These are phyloP conservation scores for Drosophila melanosoma DNA, from an alignment of 2,888 invertebrate genomes.

Conservation along the genomic window DNA sequence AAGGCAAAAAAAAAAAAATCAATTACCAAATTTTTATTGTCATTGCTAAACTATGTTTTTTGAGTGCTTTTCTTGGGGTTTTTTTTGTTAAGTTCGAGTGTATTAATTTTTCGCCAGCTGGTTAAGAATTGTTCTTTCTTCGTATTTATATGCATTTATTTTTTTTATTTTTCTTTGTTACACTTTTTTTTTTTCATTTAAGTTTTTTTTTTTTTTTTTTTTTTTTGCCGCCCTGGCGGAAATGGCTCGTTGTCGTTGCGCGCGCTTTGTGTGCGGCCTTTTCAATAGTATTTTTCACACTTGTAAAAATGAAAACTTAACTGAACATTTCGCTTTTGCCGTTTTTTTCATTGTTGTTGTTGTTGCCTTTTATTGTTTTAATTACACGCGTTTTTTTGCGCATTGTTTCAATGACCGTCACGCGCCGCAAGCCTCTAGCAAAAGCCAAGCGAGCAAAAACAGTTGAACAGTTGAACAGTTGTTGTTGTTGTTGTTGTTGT, in stretches of 20 bases:
- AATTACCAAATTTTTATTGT: background rate
- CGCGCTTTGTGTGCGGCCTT: constrained; percentile 61
- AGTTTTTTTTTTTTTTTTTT: background rate
- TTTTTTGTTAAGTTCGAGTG: background rate
- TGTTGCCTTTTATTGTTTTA: constrained; percentile 73
- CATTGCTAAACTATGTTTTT: background rate
- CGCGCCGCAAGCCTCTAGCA: constrained; percentile 64
- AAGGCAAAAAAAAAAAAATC: background rate
- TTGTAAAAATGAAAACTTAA: constrained; percentile 78
- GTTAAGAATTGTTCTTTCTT: background rate
- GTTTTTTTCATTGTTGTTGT: constrained; percentile 35
- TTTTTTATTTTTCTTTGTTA: background rate
- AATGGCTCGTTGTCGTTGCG: constrained; percentile 61
- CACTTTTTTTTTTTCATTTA: constrained; percentile 9
- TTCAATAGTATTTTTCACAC: constrained; percentile 76
- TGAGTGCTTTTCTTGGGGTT: background rate
- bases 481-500: constrained; percentile 12
- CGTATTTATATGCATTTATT: constrained; percentile 1
- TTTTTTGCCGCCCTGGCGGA: constrained; percentile 52
- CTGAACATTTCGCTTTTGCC: constrained; percentile 63
- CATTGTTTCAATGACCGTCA: constrained; percentile 77
- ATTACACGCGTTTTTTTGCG: constrained; percentile 76
- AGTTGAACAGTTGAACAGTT: constrained; percentile 39
- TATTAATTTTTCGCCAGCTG: constrained; percentile 4
- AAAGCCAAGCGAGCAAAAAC: constrained; percentile 43